Evolutionary conservation across 1,140 invertebrate genomes (phyloP), one percentile per base, ranked within the genome.

Genomic region (Lordiphosa stackelbergi): DNA sequence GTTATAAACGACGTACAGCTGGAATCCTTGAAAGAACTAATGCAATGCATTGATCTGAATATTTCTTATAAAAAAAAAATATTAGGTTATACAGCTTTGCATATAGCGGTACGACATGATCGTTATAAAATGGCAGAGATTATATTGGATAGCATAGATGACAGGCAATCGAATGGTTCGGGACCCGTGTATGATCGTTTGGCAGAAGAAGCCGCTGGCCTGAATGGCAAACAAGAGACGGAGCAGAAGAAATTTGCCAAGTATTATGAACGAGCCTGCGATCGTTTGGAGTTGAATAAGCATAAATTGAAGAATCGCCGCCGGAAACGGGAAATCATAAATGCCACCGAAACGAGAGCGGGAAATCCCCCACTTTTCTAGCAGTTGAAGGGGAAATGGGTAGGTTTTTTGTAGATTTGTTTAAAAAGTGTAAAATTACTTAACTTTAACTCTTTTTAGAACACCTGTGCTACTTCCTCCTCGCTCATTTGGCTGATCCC

Each of bases 401-500:
- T 81, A 54, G 12, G 53, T 34, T n/a, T n/a, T n/a, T n/a, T n/a
- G n/a, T n/a, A n/a, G n/a, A n/a, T n/a, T n/a, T n/a, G n/a, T n/a
- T n/a, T n/a, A n/a, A n/a, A n/a, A n/a, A n/a, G n/a, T n/a, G n/a
- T n/a, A n/a, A n/a, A n/a, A n/a, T n/a, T n/a, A n/a, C n/a, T n/a
- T n/a, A n/a, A n/a, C n/a, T n/a, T n/a, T n/a, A n/a, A n/a, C n/a
- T n/a, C n/a, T n/a, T n/a, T n/a, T n/a, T n/a, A 81, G 85, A 87
- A 46, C 85, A 87, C 43, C 49, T 86, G 2, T 70, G 83, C n/a
- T 87, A 85, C 43, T 85, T 87, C 37, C 52, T 87, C 22, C 47
- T 87, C n/a, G 85, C 85, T 0, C 85, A 87, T 37, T 41, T 86
- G 5, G 58, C 60, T 11, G 63, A 85, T 70, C 85, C 85, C 4